phyloP scores from a whole-genome alignment of 2,113 vertebrate species.

The Sakesphorus luctuosus region DNA sequence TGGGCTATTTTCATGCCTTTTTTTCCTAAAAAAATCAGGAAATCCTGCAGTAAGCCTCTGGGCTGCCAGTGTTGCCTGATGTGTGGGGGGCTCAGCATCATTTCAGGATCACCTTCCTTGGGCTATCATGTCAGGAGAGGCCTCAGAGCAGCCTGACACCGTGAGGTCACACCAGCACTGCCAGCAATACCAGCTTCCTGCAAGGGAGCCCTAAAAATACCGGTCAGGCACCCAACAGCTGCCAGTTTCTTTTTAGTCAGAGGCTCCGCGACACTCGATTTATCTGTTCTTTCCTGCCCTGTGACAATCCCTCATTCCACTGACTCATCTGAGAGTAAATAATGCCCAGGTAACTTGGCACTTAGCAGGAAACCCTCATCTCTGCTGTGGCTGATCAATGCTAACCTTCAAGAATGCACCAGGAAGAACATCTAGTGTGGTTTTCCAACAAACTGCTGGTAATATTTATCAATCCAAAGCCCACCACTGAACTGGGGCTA shows the following conservation, averaged over 20 bases:
- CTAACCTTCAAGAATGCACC: not conserved
- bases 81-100: not conserved
- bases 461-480: not conserved
- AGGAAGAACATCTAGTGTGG: not conserved
- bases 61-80: not conserved
- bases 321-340: not conserved
- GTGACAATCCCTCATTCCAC: not conserved
- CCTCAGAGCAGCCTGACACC: rapidly evolving
- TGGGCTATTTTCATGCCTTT: not conserved
- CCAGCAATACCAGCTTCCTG: not conserved
- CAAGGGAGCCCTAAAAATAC: not conserved
- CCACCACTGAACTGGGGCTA: not conserved
- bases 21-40: not conserved
- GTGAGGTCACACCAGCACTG: rapidly evolving
- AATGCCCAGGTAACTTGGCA: not conserved
- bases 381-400: not conserved
- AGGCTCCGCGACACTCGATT: rapidly evolving
- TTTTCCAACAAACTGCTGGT: not conserved
- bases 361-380: not conserved
- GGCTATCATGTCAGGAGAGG: rapidly evolving
- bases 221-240: rapidly evolving
- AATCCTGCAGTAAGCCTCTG: not conserved
- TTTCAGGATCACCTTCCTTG: not conserved
- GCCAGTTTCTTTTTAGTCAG: not conserved
- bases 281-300: not conserved